Conservation (phyloP, 2,113 vertebrate genomes). For the Tachysurus vachellii region DNA sequence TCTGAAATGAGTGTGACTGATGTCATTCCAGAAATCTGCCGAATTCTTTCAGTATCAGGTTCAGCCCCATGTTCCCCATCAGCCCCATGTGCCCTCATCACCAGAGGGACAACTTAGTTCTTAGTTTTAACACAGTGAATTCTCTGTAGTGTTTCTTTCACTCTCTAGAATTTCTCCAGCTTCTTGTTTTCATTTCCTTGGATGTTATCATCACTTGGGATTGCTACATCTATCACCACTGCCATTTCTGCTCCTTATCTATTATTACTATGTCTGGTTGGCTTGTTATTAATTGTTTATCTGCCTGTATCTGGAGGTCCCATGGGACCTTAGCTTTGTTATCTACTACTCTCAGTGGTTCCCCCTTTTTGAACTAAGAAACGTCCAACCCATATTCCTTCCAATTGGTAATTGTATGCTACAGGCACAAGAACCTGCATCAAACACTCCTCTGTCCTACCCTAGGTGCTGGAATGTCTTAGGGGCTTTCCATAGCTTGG, state of each 20-base stretch:
- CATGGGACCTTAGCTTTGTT: constrained; percentile 15
- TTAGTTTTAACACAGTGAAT: background rate
- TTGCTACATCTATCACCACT: background rate
- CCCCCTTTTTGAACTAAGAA: constrained; percentile 3
- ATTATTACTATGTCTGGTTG: constrained; percentile 20
- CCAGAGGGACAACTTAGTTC: background rate
- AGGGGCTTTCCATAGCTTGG: background rate
- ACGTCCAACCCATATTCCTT: background rate
- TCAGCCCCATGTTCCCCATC: too few relatives aligned
- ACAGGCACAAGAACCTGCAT: background rate
- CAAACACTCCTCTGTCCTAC: background rate
- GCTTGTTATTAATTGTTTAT: constrained; percentile 28
- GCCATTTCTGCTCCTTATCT: constrained; percentile 2
- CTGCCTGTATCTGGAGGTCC: constrained; percentile 1
- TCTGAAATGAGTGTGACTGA: background rate
- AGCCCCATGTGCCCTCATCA: background rate
- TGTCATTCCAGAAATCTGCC: constrained; percentile 16
- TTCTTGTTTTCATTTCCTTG: background rate
- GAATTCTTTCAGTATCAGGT: background rate
- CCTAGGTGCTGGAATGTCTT: background rate
- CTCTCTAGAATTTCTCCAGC: background rate
- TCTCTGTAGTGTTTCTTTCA: background rate
- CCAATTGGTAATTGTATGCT: background rate
- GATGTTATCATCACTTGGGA: background rate
- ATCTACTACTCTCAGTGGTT: constrained; percentile 2